Conservation (phyloP, 2,797 vertebrate genomes). For the Carduelis carduelis region DNA sequence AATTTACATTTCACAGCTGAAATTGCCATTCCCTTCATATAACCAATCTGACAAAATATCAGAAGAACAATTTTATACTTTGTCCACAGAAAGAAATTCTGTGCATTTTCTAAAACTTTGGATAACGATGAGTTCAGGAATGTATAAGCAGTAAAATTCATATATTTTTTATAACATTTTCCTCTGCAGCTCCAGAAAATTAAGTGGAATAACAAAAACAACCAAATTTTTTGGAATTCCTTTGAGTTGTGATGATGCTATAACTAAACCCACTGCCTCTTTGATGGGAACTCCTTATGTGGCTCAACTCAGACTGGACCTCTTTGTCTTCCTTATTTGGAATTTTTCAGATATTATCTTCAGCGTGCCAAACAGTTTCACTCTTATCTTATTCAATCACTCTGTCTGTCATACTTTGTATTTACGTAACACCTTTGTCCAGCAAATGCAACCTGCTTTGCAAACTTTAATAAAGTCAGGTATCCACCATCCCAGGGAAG, state of each 20-base stretch:
- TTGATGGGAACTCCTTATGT: not conserved
- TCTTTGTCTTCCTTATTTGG: not conserved
- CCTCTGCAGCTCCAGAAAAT: conserved; percentile 25
- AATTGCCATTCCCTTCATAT: not conserved
- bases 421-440: not conserved
- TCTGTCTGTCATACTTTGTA: conserved; percentile 10
- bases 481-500: not conserved
- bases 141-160: not conserved
- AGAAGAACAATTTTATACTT: conserved; percentile 38
- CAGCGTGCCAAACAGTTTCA: not conserved
- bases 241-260: not conserved
- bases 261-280: not conserved
- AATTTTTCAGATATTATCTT: conserved; percentile 19
- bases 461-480: conserved; percentile 10
- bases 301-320: not conserved
- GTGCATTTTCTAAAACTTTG: conserved; percentile 20
- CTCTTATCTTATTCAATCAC: conserved; percentile 15
- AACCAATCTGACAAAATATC: conserved; percentile 3
- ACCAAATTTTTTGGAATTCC: conserved; percentile 21
- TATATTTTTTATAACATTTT: conserved; percentile 16
- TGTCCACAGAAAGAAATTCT: conserved; percentile 20
- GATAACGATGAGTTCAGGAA: conserved; percentile 2
- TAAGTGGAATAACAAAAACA: not conserved
- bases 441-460: conserved; percentile 6
- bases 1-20: conserved; percentile 25